A percentile compares a stretch with the other conserved stretches of the same genome.
These are phyloP conservation scores for Mesochorus sp. DNA, from an alignment of 2,888 invertebrate species.

Conservation along the genomic window DNA sequence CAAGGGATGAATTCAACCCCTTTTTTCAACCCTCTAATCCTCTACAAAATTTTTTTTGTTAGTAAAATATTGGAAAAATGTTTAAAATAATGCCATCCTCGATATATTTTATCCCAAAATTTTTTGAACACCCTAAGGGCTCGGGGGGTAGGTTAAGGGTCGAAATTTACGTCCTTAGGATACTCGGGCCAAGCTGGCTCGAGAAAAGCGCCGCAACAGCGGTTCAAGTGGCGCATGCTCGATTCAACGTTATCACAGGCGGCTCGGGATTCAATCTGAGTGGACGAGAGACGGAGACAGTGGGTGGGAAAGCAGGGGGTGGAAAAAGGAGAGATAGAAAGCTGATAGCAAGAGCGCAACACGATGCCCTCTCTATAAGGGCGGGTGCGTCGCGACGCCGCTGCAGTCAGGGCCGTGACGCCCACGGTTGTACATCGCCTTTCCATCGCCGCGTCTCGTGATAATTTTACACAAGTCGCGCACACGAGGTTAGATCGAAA, in stretches of 20 bases:
- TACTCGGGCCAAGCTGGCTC: neutral
- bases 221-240: constrained; percentile 29
- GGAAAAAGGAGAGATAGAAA: neutral
- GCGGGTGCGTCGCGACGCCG: constrained; percentile 80
- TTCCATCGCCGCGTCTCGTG: neutral
- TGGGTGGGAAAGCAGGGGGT: neutral
- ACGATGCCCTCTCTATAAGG: constrained; percentile 79
- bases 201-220: neutral
- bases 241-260: constrained; percentile 4
- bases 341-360: constrained; percentile 71
- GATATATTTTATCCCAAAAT: neutral
- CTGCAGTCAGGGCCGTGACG: constrained; percentile 81
- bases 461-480: constrained; percentile 3
- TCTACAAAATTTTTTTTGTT: too few species aligned
- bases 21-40: too few species aligned
- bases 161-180: neutral
- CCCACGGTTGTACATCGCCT: constrained; percentile 64
- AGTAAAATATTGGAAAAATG: too few species aligned
- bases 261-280: too few species aligned
- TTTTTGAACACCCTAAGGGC: neutral
- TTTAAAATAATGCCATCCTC: too few species aligned
- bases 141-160: neutral
- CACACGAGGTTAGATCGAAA: constrained; percentile 56
- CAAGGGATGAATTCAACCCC: too few species aligned
- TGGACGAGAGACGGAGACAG: too few species aligned